Conservation (phyloP, 2,113 vertebrate genomes). For the Channa maculata region DNA sequence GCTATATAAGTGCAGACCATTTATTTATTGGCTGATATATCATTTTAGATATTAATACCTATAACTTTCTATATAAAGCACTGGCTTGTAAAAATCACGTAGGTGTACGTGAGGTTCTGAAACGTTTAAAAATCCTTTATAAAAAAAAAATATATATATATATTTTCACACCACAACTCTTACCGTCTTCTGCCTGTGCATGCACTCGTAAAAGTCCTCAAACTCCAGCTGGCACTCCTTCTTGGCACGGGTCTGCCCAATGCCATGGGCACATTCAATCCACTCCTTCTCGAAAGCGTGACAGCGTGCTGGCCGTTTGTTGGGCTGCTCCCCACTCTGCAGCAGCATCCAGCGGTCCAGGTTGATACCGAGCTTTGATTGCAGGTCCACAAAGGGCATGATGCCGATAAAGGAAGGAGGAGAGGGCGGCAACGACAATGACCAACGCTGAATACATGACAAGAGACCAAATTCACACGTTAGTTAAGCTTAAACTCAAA, state of each 20-base stretch:
- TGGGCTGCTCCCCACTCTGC: constrained; percentile 86
- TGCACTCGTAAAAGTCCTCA: constrained; percentile 92
- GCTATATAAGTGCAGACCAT: no score
- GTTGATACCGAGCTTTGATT: constrained; percentile 85
- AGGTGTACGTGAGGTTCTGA: no score
- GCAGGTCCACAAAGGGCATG: constrained; percentile 92
- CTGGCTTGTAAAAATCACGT: no score
- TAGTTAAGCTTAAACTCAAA: no score
- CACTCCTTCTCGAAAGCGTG: constrained; percentile 96
- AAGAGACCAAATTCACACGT: no score
- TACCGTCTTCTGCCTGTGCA: constrained; percentile 88
- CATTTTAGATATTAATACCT: no score
- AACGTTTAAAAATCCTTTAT: no score
- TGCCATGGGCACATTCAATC: constrained; percentile 90
- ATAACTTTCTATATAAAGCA: no score
- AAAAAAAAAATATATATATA: no score
- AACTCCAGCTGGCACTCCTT: constrained; percentile 90
- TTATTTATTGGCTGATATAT: no score
- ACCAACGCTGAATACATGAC: no score
- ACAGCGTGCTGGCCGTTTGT: constrained; percentile 76
- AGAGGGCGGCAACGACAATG: background rate
- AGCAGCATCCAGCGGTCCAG: constrained; percentile 86
- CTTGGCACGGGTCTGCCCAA: constrained; percentile 87
- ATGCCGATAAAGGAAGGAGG: constrained; percentile 43
- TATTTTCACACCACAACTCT: constrained; percentile 35